phyloP scores from a whole-genome alignment of 2,797 vertebrate species.

The Sternarchorhynchus goeldii region DNA sequence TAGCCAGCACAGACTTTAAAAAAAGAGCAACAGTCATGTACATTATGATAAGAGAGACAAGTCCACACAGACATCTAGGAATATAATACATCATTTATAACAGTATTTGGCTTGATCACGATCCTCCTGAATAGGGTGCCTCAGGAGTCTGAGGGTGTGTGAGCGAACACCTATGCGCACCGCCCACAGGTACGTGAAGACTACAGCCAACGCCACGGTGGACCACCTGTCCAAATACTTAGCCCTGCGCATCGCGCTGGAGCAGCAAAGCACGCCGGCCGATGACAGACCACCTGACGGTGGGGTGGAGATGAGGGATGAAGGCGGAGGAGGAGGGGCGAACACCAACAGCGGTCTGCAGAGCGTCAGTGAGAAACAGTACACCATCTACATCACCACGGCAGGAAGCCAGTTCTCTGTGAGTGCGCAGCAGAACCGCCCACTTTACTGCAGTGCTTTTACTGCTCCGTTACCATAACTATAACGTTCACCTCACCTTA shows the following conservation, averaged over 20 bases:
- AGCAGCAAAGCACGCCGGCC: slow-evolving; percentile 69
- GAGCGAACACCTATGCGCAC: no score
- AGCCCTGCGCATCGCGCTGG: slow-evolving; percentile 86
- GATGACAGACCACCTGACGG: slow-evolving; percentile 53
- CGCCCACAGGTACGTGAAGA: slow-evolving; percentile 83
- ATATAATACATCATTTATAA: no score
- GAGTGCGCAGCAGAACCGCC: slow-evolving; percentile 55
- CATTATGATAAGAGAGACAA: no score
- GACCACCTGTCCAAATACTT: slow-evolving; percentile 92
- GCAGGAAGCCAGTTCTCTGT: slow-evolving; percentile 85
- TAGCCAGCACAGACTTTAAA: no score
- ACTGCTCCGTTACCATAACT: no score
- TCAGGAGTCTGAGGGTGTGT: no score
- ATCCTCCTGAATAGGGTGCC: not conserved
- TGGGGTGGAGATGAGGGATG: not conserved
- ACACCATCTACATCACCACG: slow-evolving; percentile 89
- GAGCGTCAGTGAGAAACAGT: slow-evolving; percentile 87
- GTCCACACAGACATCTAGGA: no score
- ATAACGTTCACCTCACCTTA: no score
- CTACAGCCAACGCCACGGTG: slow-evolving; percentile 88
- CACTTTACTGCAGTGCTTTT: not conserved
- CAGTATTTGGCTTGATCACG: no score
- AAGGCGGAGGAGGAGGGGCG: slow-evolving; percentile 10
- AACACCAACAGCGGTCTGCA: slow-evolving; percentile 64
- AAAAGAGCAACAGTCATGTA: no score